A percentile compares a stretch with the other conserved stretches of the same genome.
phyloP scores from a whole-genome alignment of 2,888 invertebrate genomes.

The Macrophya annulata region DNA sequence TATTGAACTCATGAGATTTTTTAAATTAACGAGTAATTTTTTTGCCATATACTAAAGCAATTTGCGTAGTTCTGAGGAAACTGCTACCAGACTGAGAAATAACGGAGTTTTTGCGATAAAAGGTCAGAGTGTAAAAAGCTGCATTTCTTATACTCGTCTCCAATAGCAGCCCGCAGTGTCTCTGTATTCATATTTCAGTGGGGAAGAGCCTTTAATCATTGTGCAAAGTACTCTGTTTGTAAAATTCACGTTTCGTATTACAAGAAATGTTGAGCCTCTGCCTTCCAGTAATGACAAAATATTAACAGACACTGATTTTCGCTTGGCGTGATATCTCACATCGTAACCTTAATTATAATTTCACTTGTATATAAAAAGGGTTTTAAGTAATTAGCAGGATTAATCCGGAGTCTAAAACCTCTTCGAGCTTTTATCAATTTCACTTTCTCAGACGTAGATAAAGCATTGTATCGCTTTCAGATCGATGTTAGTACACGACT shows the following conservation, averaged over 20 bases:
- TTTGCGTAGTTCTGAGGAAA: background rate
- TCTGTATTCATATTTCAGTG: constrained; percentile 2
- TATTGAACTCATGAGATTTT: background rate
- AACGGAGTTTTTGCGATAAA: background rate
- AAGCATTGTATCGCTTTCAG: constrained; percentile 18
- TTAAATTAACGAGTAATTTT: constrained; percentile 22
- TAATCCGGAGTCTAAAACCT: background rate
- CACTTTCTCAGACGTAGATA: background rate
- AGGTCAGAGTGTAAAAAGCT: constrained; percentile 7
- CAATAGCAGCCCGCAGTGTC: background rate
- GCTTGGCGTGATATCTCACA: background rate
- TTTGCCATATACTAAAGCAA: constrained; percentile 16
- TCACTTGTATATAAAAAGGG: background rate
- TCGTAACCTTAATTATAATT: background rate
- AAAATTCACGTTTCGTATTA: background rate
- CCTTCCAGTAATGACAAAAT: background rate
- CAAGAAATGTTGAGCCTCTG: background rate
- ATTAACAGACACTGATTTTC: background rate
- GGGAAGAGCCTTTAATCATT: background rate
- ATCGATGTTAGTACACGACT: constrained; percentile 12
- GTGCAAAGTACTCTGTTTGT: background rate
- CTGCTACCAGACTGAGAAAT: constrained; percentile 3
- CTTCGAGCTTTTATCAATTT: background rate
- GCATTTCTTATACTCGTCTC: constrained; percentile 11
- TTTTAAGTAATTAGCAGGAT: background rate